phyloP scores from a whole-genome alignment of 2,888 invertebrate genomes.

The Aphidoletes aphidimyza region DNA sequence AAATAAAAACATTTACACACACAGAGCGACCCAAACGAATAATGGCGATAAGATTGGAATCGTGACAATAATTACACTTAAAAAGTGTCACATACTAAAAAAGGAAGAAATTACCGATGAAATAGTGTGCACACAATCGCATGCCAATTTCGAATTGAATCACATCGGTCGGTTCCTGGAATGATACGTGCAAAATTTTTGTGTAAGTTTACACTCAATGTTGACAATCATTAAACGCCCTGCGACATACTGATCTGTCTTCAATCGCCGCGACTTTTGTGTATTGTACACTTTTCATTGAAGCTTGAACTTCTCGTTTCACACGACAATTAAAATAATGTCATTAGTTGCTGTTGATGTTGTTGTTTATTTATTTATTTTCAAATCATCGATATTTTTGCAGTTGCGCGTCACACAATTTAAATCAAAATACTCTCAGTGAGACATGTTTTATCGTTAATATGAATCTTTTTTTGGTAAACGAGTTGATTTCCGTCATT shows the following conservation, averaged over 20 bases:
- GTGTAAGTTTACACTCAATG: not conserved
- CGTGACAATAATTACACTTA: conserved; percentile 34
- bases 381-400: not conserved
- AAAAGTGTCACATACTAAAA: not conserved
- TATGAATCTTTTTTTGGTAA: not conserved
- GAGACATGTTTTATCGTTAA: conserved; percentile 2
- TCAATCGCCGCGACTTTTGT: too few species aligned
- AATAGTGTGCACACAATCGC: conserved; percentile 11
- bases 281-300: too few species aligned
- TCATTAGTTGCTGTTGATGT: not conserved
- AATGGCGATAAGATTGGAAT: conserved; percentile 23
- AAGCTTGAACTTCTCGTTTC: not conserved
- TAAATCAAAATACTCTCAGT: not conserved
- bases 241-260: too few species aligned
- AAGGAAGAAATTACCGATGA: not conserved
- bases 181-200: not conserved
- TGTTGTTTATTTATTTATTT: not conserved
- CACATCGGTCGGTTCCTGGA: not conserved
- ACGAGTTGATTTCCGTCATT: not conserved
- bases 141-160: not conserved
- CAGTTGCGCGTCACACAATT: not conserved
- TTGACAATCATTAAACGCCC: not conserved
- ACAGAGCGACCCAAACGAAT: not conserved
- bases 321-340: conserved; percentile 32
- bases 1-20: not conserved